Evolutionary conservation across 2,797 vertebrate species (phyloP), one percentile per base, ranked within the genome.

Genomic region (Novumbra hubbsi): DNA sequence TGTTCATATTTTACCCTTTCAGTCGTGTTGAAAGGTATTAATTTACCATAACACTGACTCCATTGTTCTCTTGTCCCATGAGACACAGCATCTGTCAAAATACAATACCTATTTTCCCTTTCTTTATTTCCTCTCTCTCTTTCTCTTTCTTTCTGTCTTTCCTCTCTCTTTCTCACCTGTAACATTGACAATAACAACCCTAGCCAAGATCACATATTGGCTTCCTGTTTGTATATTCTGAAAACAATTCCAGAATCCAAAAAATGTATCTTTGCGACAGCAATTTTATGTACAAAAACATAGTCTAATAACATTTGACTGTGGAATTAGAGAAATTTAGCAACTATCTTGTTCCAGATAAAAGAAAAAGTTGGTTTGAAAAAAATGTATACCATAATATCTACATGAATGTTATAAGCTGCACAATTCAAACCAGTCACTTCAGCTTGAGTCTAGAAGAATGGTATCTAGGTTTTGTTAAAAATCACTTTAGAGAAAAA

Each of bases 391-490:
- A 12, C 41, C 41, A 45, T 14, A 14, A 45, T 14, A 45, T 64
- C 15, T 28, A 87, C 88, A 90, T 76, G 79, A 88, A 86, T 88
- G 85, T 14, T 88, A 92, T 91, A 88, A 87, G 88, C 84, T 81
- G 88, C 90, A 88, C 90, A 90, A 91, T 92, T 91, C 91, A 92
- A 92, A 92, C 90, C 83, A 80, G 79, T 73, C 86, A 84, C 92
- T 93, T 93, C 92, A 93, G 77, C 52, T 0, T 79, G 71, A 93
- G 64, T 83, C 66, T 75, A 71, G 72, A n/a, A 80, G 85, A 86
- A 71, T 87, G 86, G 87, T 90, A 24, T 57, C 9, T 88, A 83
- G 85, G 78, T 84, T 90, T 88, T 78, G 75, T 73, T 68, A 73
- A 55, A 86, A 91, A 90, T 86, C 89, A 85, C 88, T 87, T 79